phyloP scores from a whole-genome alignment of 2,113 vertebrate species.

The Pterocles burchelli region DNA sequence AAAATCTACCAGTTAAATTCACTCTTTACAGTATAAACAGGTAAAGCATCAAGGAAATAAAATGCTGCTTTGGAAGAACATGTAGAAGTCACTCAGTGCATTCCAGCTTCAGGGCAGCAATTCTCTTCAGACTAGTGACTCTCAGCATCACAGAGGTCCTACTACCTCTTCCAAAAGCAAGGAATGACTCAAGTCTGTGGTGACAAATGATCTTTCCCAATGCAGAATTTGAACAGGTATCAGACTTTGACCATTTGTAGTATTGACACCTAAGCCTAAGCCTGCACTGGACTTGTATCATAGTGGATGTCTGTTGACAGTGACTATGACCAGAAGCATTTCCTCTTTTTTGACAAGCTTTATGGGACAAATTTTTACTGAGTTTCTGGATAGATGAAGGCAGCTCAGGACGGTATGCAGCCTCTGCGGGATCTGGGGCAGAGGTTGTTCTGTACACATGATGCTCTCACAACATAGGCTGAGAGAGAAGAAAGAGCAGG shows the following conservation, averaged over 20 bases:
- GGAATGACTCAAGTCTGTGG: not conserved
- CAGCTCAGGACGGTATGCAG: not conserved
- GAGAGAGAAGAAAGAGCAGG: not conserved
- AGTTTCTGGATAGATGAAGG: not conserved
- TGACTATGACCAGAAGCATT: not conserved
- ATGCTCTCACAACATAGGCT: not conserved
- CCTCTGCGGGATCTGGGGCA: not conserved
- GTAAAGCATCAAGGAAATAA: not conserved
- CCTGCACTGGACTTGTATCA: not conserved
- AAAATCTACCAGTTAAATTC: not conserved
- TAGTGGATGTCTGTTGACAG: fast-evolving
- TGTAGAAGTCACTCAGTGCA: not conserved
- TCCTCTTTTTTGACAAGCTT: not conserved
- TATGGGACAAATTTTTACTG: not conserved
- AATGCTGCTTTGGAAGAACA: not conserved
- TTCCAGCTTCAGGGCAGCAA: not conserved
- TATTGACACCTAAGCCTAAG: not conserved
- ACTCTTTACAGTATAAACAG: not conserved
- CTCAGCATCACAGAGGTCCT: not conserved
- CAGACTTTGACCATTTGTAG: not conserved
- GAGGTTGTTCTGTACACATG: not conserved
- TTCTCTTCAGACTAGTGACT: not conserved
- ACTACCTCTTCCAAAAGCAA: not conserved
- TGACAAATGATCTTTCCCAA: not conserved
- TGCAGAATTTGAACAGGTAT: not conserved